Conservation (phyloP, 1,140 invertebrate species). For the Conus ventricosus region DNA sequence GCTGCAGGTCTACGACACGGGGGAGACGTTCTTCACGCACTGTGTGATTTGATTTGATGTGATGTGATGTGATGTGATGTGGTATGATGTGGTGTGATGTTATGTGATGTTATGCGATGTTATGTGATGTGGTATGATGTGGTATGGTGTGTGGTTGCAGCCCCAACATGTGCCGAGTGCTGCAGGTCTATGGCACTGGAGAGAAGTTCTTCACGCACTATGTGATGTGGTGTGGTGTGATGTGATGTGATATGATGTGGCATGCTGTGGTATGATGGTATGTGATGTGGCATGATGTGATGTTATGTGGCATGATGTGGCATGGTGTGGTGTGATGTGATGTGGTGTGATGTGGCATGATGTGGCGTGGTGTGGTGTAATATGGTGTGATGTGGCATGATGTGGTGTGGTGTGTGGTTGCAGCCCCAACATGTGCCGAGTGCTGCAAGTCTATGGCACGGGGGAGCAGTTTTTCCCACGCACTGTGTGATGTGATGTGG, state of each 20-base stretch:
- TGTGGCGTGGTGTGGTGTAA: background rate
- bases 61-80: background rate
- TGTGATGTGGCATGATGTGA: too few relatives aligned
- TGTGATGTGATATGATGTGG: too few relatives aligned
- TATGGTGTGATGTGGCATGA: background rate
- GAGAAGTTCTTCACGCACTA: constrained; percentile 60
- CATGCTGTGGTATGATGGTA: too few relatives aligned
- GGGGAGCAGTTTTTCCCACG: constrained; percentile 56
- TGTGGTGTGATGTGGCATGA: background rate
- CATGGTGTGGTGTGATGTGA: too few relatives aligned
- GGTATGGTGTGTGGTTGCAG: constrained; percentile 28
- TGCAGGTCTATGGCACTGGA: constrained; percentile 50
- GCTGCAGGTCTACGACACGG: constrained; percentile 50
- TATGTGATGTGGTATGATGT: background rate
- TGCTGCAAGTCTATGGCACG: constrained; percentile 52
- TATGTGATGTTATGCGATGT: too few relatives aligned
- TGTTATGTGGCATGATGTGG: too few relatives aligned
- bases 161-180: constrained; percentile 59
- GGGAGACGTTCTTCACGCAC: constrained; percentile 56
- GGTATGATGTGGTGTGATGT: background rate
- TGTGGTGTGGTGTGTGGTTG: background rate
- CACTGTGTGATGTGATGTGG: constrained; percentile 56
- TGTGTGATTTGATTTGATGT: constrained; percentile 48
- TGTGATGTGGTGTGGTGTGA: constrained; percentile 18
- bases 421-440: constrained; percentile 60